Conservation (phyloP, 2,113 vertebrate genomes). For the Desmodus rotundus region DNA sequence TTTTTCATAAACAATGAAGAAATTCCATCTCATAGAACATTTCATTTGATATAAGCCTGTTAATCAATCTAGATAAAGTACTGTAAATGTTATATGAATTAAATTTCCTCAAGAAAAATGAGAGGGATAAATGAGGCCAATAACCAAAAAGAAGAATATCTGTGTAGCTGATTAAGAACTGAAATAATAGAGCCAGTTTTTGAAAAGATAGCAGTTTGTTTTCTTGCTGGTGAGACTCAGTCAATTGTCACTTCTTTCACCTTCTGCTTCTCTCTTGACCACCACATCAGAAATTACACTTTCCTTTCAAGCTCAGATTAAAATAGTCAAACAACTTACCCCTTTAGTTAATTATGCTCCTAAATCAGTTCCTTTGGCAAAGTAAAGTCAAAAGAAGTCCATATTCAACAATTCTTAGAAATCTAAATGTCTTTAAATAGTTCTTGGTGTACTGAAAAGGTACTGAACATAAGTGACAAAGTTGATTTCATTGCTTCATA, state of each 20-base stretch:
- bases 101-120: background rate
- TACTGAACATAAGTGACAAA: background rate
- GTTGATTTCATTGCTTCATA: background rate
- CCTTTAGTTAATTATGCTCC: background rate
- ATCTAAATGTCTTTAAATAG: background rate
- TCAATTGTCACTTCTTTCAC: rapidly evolving
- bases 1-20: background rate
- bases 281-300: background rate
- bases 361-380: background rate
- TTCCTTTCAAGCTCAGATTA: background rate
- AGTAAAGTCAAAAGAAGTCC: background rate
- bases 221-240: background rate
- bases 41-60: background rate
- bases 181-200: background rate
- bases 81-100: background rate
- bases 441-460: background rate
- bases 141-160: background rate
- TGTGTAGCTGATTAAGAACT: background rate
- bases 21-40: background rate
- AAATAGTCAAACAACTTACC: background rate
- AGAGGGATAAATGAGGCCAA: background rate
- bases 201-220: background rate
- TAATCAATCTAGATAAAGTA: background rate
- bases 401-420: background rate
- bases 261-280: background rate